Evolutionary conservation across 2,888 invertebrate species (phyloP).

Genomic region (Leucozona laternaria): DNA sequence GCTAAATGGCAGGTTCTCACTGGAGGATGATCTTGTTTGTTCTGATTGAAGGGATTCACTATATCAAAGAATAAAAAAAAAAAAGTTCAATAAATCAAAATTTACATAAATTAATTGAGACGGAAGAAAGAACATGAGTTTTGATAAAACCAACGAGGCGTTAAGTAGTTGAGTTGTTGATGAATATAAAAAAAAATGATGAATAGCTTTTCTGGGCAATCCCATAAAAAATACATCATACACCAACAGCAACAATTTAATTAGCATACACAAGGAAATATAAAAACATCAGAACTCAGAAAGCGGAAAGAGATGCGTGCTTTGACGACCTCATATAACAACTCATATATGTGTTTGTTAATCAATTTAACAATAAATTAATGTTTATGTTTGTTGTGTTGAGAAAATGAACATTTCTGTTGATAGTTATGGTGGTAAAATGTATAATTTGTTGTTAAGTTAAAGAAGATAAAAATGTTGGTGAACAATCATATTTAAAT

Average conservation of each 20-base stretch:
- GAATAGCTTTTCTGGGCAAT: conserved; percentile 26
- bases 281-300: not conserved
- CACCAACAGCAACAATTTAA: not conserved
- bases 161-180: conserved; percentile 45
- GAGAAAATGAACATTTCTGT: too few relatives aligned
- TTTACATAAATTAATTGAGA: conserved; percentile 24
- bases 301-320: conserved; percentile 34
- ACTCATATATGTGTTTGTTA: not conserved
- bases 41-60: conserved; percentile 84
- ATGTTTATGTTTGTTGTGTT: not conserved
- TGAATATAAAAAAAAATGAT: conserved; percentile 38
- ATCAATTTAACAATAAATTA: not conserved
- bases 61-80: conserved; percentile 80
- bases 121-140: conserved; percentile 40
- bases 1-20: conserved; percentile 89
- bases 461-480: too few relatives aligned
- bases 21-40: conserved; percentile 84
- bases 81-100: conserved; percentile 39
- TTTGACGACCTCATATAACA: not conserved
- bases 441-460: too few relatives aligned
- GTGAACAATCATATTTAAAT: too few relatives aligned
- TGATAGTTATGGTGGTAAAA: too few relatives aligned
- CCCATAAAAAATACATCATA: conserved; percentile 24
- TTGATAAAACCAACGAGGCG: conserved; percentile 50
- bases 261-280: conserved; percentile 3